A percentile compares a stretch with the other conserved stretches of the same genome.
Evolutionary conservation across 2,888 invertebrate genomes (phyloP).

Genomic region (Rhopalosiphum nymphaeae): DNA sequence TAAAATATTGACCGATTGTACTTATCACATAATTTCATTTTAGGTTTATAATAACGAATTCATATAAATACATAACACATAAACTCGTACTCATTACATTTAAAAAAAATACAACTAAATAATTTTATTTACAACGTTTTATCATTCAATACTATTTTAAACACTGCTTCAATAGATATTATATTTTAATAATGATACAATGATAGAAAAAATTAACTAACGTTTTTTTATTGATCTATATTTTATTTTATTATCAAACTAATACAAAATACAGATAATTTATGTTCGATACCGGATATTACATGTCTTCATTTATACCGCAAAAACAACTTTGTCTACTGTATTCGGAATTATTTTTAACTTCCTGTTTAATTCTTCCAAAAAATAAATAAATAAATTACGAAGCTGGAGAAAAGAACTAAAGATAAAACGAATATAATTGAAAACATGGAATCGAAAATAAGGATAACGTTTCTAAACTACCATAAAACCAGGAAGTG

Average conservation of each 20-base stretch:
- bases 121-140: not conserved
- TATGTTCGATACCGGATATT: not conserved
- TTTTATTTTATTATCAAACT: not conserved
- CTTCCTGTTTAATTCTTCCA: not conserved
- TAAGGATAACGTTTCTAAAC: not conserved
- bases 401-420: not conserved
- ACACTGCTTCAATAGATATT: not conserved
- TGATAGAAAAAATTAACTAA: not conserved
- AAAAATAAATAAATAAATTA: not conserved
- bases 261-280: not conserved
- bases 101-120: not conserved
- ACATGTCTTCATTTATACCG: not conserved
- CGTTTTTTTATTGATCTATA: not conserved
- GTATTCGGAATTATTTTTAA: not conserved
- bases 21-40: not conserved
- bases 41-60: no score
- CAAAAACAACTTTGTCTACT: not conserved
- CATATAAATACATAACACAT: no score
- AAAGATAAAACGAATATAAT: not conserved
- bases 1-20: not conserved
- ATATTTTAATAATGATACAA: not conserved
- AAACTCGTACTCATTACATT: not conserved
- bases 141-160: not conserved
- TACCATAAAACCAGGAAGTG: slow-evolving; percentile 18
- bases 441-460: not conserved